phyloP scores from a whole-genome alignment of 1,140 invertebrate species.

The Cyphomyrmex costatus region DNA sequence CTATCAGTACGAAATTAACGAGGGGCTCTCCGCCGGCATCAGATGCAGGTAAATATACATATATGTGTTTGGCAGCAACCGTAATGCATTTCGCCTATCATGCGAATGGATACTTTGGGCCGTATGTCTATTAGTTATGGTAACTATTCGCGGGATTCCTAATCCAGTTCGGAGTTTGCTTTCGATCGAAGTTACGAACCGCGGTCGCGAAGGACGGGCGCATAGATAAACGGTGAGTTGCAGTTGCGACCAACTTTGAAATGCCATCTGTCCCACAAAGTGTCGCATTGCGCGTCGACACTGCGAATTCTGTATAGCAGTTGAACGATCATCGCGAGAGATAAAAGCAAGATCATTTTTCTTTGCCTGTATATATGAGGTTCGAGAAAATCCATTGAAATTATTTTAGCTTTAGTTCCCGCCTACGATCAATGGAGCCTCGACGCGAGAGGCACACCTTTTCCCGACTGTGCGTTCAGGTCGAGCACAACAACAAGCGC shows the following conservation, averaged over 20 bases:
- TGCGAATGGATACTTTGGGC: constrained; percentile 68
- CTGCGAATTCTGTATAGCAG: neutral
- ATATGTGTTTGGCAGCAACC: constrained; percentile 1
- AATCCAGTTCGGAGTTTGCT: constrained; percentile 82
- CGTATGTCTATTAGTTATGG: constrained; percentile 79
- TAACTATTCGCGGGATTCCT: constrained; percentile 80
- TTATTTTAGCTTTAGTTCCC: neutral
- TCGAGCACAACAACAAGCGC: constrained; percentile 16
- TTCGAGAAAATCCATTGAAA: neutral
- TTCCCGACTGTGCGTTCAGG: neutral
- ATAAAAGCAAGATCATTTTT: constrained; percentile 10
- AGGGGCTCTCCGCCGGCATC: neutral
- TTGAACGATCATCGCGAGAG: neutral
- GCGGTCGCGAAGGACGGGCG: constrained; percentile 60
- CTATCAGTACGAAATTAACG: neutral
- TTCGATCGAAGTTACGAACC: constrained; percentile 72
- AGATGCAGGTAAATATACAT: neutral
- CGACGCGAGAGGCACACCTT: neutral
- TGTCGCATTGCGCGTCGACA: constrained; percentile 26
- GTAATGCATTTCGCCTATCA: constrained; percentile 29
- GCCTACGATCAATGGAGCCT: neutral
- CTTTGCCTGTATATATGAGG: neutral
- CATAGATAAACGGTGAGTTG: constrained; percentile 71
- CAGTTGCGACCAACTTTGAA: constrained; percentile 73
- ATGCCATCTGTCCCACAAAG: constrained; percentile 73